Percentiles rank a stretch among this genome's conserved stretches.
These are phyloP conservation scores for Agriopis aurantiaria DNA, from an alignment of 2,888 invertebrate species.

Conservation along the genomic window DNA sequence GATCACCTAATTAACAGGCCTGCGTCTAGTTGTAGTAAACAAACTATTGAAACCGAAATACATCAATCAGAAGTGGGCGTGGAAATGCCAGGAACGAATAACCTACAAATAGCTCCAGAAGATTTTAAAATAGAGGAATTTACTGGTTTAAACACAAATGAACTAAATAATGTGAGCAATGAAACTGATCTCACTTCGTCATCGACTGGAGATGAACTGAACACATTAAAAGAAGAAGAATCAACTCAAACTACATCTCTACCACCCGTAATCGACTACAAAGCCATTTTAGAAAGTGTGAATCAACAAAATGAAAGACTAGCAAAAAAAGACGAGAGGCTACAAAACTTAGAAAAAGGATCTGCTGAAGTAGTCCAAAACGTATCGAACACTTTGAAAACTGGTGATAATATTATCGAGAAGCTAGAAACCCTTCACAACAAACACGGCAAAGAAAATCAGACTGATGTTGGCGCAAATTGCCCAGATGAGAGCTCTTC, in stretches of 20 bases:
- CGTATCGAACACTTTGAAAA: constrained; percentile 55
- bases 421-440: constrained; percentile 60
- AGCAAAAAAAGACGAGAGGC: constrained; percentile 58
- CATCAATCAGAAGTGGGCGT: constrained; percentile 14
- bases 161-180: constrained; percentile 24
- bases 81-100: constrained; percentile 9
- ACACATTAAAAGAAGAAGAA: constrained; percentile 2
- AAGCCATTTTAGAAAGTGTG: constrained; percentile 58
- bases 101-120: constrained; percentile 10
- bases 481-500: not conserved
- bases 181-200: not conserved
- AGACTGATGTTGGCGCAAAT: constrained; percentile 37
- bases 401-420: constrained; percentile 56
- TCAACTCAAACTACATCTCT: not conserved
- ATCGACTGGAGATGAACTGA: not conserved
- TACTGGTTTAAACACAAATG: constrained; percentile 11
- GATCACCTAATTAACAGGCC: constrained; percentile 52
- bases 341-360: constrained; percentile 58
- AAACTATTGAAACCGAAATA: constrained; percentile 19
- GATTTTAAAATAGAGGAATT: constrained; percentile 23
- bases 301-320: constrained; percentile 60
- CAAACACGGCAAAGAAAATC: constrained; percentile 42
- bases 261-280: constrained; percentile 45
- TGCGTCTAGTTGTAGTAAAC: constrained; percentile 17
- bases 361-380: constrained; percentile 60